These are phyloP conservation scores for Cosmorhoe ocellata DNA, from an alignment of 2,888 invertebrate genomes.

Conservation along the genomic window DNA sequence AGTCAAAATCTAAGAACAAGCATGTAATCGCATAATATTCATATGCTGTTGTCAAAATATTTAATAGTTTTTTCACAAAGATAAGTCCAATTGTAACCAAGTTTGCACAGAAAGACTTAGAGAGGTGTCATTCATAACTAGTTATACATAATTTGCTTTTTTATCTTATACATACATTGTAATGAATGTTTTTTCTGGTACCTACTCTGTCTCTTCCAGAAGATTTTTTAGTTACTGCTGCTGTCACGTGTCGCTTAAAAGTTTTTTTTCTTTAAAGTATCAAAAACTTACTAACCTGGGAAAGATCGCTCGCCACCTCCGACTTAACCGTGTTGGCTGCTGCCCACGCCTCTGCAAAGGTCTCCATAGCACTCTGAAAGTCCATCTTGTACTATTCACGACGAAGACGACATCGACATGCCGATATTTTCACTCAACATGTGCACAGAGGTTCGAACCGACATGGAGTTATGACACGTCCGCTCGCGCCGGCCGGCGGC, in stretches of 20 bases:
- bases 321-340: conserved; percentile 89
- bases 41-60: no score
- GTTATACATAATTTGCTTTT: no score
- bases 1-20: no score
- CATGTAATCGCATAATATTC: no score
- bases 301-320: conserved; percentile 81
- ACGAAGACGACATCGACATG: conserved; percentile 79
- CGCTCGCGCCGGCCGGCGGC: conserved; percentile 84
- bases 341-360: conserved; percentile 98
- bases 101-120: no score
- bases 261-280: conserved; percentile 7
- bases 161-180: no score
- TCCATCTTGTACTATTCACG: conserved; percentile 88
- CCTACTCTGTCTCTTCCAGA: no score
- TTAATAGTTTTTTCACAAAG: no score
- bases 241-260: background rate
- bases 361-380: conserved; percentile 99
- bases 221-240: background rate
- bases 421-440: conserved; percentile 72
- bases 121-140: no score
- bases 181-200: no score
- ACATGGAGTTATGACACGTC: conserved; percentile 56
- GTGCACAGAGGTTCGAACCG: conserved; percentile 54
- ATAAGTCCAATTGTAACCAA: no score
- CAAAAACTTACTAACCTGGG: conserved; percentile 85